These are phyloP conservation scores for Drosophila burlai DNA, from an alignment of 1,140 invertebrate genomes.

Conservation along the genomic window DNA sequence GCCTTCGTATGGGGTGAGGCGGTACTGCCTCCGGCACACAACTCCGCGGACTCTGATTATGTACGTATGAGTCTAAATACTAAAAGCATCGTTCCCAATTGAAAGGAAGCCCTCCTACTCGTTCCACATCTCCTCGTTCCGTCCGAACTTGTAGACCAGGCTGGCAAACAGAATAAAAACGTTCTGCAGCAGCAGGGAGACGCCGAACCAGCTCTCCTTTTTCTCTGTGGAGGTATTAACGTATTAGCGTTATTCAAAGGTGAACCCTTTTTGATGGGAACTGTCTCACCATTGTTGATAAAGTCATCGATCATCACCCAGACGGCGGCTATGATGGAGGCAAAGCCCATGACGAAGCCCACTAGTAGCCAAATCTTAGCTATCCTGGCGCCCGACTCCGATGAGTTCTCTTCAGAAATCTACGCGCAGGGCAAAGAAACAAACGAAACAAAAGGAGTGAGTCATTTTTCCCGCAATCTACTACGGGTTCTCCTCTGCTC, in stretches of 20 bases:
- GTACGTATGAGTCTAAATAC: constrained; percentile 48
- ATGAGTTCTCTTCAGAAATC: constrained; percentile 80
- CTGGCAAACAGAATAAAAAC: constrained; percentile 97
- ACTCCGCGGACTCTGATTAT: constrained; percentile 45
- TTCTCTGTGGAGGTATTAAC: constrained; percentile 52
- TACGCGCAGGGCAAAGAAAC: constrained; percentile 20
- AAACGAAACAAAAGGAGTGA: constrained; percentile 44
- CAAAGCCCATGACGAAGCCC: constrained; percentile 98
- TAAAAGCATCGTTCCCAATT: constrained; percentile 35
- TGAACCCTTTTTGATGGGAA: not conserved
- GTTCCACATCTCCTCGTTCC: constrained; percentile 94
- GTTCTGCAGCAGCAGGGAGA: constrained; percentile 97
- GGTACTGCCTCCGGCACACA: constrained; percentile 11
- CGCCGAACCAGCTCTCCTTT: constrained; percentile 91
- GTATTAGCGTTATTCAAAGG: not conserved
- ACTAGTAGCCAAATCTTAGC: constrained; percentile 98
- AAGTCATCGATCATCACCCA: constrained; percentile 97
- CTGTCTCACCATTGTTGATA: constrained; percentile 69
- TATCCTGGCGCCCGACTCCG: constrained; percentile 90
- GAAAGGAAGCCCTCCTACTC: constrained; percentile 78
- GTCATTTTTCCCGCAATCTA: constrained; percentile 44
- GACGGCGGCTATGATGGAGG: constrained; percentile 96
- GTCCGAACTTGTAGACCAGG: constrained; percentile 96
- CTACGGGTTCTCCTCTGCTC: not conserved
- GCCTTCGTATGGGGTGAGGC: constrained; percentile 8